A percentile compares a stretch with the other conserved stretches of the same genome.
phyloP scores from a whole-genome alignment of 2,113 vertebrate genomes.

The Puma concolor region DNA sequence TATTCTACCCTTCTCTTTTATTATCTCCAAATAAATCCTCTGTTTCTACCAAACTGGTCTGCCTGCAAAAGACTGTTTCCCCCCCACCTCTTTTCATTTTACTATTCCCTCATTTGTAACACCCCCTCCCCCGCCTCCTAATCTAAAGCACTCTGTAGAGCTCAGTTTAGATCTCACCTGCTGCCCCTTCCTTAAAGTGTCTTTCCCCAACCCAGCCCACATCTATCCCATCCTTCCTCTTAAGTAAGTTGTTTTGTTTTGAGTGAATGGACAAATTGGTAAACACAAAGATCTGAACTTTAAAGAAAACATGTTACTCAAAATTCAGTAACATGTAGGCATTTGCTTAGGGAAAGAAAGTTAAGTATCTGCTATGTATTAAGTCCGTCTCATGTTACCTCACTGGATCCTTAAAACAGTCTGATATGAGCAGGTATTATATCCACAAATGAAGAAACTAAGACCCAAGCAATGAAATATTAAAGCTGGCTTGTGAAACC shows the following conservation, averaged over 20 bases:
- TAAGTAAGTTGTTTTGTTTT: neutral
- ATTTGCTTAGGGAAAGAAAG: constrained; percentile 27
- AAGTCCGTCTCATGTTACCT: neutral
- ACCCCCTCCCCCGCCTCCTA: neutral
- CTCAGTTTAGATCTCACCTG: neutral
- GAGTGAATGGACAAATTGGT: constrained; percentile 2
- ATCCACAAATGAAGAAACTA: constrained; percentile 42
- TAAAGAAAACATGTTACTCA: neutral
- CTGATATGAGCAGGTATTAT: neutral
- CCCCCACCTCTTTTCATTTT: neutral
- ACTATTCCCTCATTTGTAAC: neutral
- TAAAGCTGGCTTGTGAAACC: neutral
- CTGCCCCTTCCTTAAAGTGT: neutral
- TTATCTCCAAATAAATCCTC: neutral
- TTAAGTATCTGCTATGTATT: neutral
- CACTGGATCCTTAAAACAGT: constrained; percentile 27
- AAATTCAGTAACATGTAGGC: neutral
- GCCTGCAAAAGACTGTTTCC: neutral
- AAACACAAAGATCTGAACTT: constrained; percentile 8
- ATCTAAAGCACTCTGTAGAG: neutral
- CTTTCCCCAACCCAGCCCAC: neutral
- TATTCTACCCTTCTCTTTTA: neutral
- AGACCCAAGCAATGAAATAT: neutral
- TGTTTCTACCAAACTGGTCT: neutral
- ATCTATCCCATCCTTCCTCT: neutral